Conservation (phyloP, 2,797 vertebrate species). For the Pseudochromis fuscus region DNA sequence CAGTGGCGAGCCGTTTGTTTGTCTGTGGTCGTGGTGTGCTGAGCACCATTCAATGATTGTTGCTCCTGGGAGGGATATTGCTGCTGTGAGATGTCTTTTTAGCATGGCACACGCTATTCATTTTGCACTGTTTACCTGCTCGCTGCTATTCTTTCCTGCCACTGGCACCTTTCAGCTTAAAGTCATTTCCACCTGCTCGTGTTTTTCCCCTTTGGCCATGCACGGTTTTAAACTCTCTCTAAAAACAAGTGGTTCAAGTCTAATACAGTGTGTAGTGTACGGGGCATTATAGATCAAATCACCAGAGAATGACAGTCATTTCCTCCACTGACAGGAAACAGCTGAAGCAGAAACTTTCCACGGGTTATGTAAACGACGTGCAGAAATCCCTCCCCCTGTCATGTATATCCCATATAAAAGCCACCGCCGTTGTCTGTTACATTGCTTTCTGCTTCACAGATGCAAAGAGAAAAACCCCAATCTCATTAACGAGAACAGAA, state of each 20-base stretch:
- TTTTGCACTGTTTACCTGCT: slow-evolving; percentile 37
- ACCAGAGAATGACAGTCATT: slow-evolving; percentile 65
- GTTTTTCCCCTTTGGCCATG: slow-evolving; percentile 54
- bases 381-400: slow-evolving; percentile 42
- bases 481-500: slow-evolving; percentile 74
- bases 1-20: slow-evolving; percentile 70
- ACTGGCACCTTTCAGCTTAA: slow-evolving; percentile 37
- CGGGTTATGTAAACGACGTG: slow-evolving; percentile 59
- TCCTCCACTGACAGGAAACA: slow-evolving; percentile 59
- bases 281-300: slow-evolving; percentile 53
- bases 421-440: slow-evolving; percentile 40
- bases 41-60: slow-evolving; percentile 69
- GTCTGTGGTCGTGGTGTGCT: slow-evolving; percentile 59
- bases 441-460: slow-evolving; percentile 57
- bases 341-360: slow-evolving; percentile 53
- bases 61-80: slow-evolving; percentile 63
- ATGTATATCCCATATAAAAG: slow-evolving; percentile 53
- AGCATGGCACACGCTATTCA: slow-evolving; percentile 35
- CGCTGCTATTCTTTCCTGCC: slow-evolving; percentile 23
- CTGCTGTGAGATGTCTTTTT: slow-evolving; percentile 56
- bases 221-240: slow-evolving; percentile 51
- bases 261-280: slow-evolving; percentile 43
- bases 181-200: slow-evolving; percentile 39
- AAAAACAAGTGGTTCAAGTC: slow-evolving; percentile 51
- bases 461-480: slow-evolving; percentile 43